Conservation (phyloP, 1,140 invertebrate species). For the Lutraria rhynchaena region DNA sequence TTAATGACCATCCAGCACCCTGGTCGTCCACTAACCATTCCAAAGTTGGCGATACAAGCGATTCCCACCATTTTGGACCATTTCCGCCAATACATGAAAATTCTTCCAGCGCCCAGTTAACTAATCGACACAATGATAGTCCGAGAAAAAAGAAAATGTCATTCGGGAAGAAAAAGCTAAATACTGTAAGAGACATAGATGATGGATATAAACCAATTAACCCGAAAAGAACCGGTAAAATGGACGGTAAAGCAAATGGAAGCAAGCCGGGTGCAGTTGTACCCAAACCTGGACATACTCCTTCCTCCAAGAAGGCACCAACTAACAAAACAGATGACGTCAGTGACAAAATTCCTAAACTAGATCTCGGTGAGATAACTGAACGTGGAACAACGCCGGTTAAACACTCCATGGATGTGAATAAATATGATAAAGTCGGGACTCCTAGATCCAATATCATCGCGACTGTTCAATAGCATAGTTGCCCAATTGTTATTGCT, state of each 20-base stretch:
- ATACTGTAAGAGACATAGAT: not conserved
- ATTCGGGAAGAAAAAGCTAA: not conserved
- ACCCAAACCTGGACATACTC: not conserved
- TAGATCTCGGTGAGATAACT: not conserved
- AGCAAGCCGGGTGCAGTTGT: not conserved
- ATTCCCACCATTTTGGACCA: too few species aligned
- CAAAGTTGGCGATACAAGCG: not conserved
- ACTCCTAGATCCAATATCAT: constrained; percentile 22
- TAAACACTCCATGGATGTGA: constrained; percentile 8
- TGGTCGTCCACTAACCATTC: not conserved
- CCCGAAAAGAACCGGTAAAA: too few species aligned
- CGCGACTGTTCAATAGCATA: constrained; percentile 29
- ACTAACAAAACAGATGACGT: not conserved
- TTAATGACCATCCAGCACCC: constrained; percentile 21
- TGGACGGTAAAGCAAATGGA: not conserved
- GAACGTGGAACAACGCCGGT: constrained; percentile 6
- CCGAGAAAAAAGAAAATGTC: constrained; percentile 14
- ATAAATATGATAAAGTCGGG: not conserved
- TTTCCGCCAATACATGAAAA: constrained; percentile 16
- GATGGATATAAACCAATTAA: not conserved
- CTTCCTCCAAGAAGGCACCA: not conserved
- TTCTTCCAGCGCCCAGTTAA: not conserved
- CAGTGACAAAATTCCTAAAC: not conserved
- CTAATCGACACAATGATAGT: not conserved
- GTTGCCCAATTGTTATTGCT: too few species aligned